Base-by-base conservation (phyloP, 2,113 vertebrate species). In the Gracilinanus agilis region DNA sequence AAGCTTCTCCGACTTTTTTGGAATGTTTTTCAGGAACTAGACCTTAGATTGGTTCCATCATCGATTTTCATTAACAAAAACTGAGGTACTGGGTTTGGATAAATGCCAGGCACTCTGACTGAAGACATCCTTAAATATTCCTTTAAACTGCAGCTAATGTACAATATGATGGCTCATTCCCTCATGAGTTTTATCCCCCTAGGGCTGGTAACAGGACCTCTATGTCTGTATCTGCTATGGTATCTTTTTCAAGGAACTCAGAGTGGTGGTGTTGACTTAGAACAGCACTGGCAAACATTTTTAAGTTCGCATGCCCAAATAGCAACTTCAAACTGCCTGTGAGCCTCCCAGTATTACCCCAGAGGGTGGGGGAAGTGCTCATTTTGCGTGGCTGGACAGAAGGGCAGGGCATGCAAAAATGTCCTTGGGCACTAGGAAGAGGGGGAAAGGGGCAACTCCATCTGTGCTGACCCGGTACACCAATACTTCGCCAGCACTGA, bases 71-170 rank as follows among this genome's bases (percentile, higher is more conserved):
- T 25, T 6, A 75, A 5, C 90, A 92, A 19, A 44, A 90, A 91
- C 49, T 53, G 11, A 53, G 61, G 40, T 27, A 53, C 92, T 90
- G 44, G 24, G 29, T 67, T 55, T 49, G 54, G 53, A 92, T 67
- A 91, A 95, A 96, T 16, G 40, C 21, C 10, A 75, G 1, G 3
- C 9, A 88, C 11, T 88, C 53, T 10, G 10, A 10, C 9, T 34
- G 67, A 88, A 95, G 44, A 90, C 88, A 55, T 8, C 92, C 49
- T 83, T 55, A 49, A 94, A 91, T 55, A 88, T 40, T 58, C 23
- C 44, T 54, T 25, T 11, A 67, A 54, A 90, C 27, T 53, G 90
- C 93, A 94, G 90, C 3, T 44, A 27, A 90, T 49, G 34, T 40
- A 54, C 2, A 0, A 95, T 27, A 21, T 0, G 24, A 29, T 12